Evolutionary conservation across 2,888 invertebrate species (phyloP).

Genomic region (Gibbula magus): DNA sequence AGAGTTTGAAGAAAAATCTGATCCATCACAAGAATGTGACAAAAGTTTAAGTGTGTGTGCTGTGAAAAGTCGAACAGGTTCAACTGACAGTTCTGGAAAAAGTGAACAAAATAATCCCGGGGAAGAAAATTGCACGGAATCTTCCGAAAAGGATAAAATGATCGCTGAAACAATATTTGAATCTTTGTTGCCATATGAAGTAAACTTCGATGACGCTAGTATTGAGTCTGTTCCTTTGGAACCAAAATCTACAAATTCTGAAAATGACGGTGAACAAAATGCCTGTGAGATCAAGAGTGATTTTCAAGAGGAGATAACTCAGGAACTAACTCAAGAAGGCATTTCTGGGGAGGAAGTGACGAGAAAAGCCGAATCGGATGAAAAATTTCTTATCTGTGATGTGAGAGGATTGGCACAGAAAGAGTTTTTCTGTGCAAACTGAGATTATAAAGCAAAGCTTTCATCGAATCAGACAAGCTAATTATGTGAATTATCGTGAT

Average conservation of each 20-base stretch:
- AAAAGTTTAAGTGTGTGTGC: neutral
- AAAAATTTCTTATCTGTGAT: conserved; percentile 7
- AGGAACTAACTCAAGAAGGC: neutral
- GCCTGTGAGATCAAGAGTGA: neutral
- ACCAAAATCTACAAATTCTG: neutral
- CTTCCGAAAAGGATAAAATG: neutral
- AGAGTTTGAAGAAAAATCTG: neutral
- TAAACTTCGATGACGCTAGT: conserved; percentile 11
- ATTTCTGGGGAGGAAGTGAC: neutral
- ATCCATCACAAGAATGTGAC: neutral
- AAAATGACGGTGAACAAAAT: neutral
- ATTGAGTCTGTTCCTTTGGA: conserved; percentile 8
- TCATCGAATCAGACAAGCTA: no score
- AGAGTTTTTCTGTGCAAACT: neutral
- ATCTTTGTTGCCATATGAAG: neutral
- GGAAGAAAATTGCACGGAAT: neutral
- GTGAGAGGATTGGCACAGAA: neutral
- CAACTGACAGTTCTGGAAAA: neutral
- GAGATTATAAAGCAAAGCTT: neutral
- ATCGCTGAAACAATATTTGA: neutral
- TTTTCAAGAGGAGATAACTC: neutral
- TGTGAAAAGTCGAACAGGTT: neutral
- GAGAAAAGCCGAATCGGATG: neutral
- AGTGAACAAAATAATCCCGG: neutral
- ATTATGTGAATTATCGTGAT: no score